Evolutionary conservation across 2,797 vertebrate species (phyloP).

Genomic region (Dipus sagitta): DNA sequence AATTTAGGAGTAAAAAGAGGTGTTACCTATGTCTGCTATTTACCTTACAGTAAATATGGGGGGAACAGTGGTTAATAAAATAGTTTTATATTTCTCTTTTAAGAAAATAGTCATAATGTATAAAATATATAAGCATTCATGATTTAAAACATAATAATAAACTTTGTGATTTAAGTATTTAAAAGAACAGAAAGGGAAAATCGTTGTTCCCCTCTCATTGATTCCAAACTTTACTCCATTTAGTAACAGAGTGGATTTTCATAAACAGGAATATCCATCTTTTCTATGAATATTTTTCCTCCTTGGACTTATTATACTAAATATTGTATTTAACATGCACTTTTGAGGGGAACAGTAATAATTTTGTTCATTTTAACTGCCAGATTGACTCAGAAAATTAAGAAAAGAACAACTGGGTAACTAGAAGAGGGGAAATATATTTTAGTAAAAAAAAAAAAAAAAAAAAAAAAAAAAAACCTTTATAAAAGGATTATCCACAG

Average conservation of each 20-base stretch:
- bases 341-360: constrained; percentile 7
- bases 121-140: constrained; percentile 63
- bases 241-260: constrained; percentile 37
- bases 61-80: constrained; percentile 79
- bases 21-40: constrained; percentile 81
- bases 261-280: constrained; percentile 48
- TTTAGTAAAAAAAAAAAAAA: constrained; percentile 28
- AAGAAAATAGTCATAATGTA: constrained; percentile 73
- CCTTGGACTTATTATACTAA: constrained; percentile 62
- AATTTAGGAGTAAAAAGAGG: constrained; percentile 81
- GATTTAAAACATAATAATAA: constrained; percentile 67
- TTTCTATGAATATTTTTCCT: constrained; percentile 13
- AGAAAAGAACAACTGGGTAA: constrained; percentile 21
- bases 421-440: constrained; percentile 8
- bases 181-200: not conserved
- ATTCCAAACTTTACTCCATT: constrained; percentile 54
- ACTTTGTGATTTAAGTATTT: constrained; percentile 46
- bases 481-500: not conserved
- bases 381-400: constrained; percentile 65
- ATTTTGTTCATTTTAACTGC: constrained; percentile 73
- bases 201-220: not conserved
- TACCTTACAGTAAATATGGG: constrained; percentile 81
- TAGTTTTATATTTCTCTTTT: constrained; percentile 74
- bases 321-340: constrained; percentile 64
- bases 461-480: constrained; percentile 35